Base-by-base conservation (phyloP, 2,888 invertebrate species). In the Sturmia bella region DNA sequence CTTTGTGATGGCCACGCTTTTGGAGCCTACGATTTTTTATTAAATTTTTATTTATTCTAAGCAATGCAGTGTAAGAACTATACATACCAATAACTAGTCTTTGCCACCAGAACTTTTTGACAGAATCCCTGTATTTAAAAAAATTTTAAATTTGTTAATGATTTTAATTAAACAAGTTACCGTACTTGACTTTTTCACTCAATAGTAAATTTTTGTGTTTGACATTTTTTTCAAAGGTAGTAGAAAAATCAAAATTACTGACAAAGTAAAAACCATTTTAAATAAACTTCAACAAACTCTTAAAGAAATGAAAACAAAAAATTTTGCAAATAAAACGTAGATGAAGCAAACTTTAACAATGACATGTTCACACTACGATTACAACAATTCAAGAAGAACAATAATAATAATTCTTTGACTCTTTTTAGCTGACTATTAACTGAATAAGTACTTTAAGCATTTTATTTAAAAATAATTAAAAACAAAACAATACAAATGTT, bases 401-500 rank as follows among this genome's bases (percentile, higher is more conserved):
- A 50, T 15, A 43, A 54, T 45, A 57, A 57, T 15, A 54, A 63
- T 73, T 68, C 73, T 68, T 73, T 73, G 15, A 15, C 54, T 68
- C 19, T 11, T 54, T 19, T 66, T 72, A 74, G 41, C 27, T 50
- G 39, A 50, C 68, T 57, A 32, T 45, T 66, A 74, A 66, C 13
- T 11, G 73, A 68, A 59, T 61, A 57, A 50, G 59, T 78, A 72
- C 48, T 63, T 74, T 43, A 11, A 17, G 17, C 32, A 12, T 59
- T 56, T 24, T 70, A 77, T 77, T 63, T 57, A 24, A 43, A 79
- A 72, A 63, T 64, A 64, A 56, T 64, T 57, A 64, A 64, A 78
- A 59, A 52, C 56, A 45, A 72, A 48, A 66, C 69, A 69, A 80
- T 41, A 45, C 24, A 52, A 78, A 56, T 15, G 64, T 6, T 45